These are phyloP conservation scores for Pseudolaguvia tuberculata DNA, from an alignment of 2,113 vertebrate genomes.

Conservation along the genomic window DNA sequence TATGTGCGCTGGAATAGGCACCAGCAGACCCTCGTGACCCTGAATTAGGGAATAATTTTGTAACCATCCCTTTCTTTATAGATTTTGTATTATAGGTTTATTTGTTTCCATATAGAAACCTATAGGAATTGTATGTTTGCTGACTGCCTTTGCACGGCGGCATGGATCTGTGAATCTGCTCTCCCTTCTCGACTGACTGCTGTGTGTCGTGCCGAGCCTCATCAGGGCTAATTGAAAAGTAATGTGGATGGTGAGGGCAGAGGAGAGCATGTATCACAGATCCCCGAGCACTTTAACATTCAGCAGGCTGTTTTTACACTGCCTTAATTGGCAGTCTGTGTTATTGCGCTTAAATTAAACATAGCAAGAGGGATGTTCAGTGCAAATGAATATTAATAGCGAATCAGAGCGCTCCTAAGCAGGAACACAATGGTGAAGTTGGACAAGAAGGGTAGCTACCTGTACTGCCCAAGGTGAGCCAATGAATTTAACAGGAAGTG, in stretches of 20 bases:
- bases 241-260: constrained; percentile 36
- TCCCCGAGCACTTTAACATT: constrained; percentile 51
- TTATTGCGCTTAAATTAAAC: constrained; percentile 52
- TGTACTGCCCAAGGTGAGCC: not conserved
- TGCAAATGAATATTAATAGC: constrained; percentile 40
- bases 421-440: constrained; percentile 20
- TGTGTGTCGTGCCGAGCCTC: constrained; percentile 41
- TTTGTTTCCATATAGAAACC: too few relatives aligned
- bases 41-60: too few relatives aligned
- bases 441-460: not conserved
- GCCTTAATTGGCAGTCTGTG: constrained; percentile 51
- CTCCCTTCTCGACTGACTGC: constrained; percentile 39
- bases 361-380: constrained; percentile 42
- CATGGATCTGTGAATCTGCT: constrained; percentile 28
- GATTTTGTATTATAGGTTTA: too few relatives aligned
- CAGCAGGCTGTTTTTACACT: constrained; percentile 38
- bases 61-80: too few relatives aligned
- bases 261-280: constrained; percentile 38
- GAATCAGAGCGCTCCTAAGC: constrained; percentile 34
- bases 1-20: too few relatives aligned
- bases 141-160: too few relatives aligned
- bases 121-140: too few relatives aligned
- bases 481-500: not conserved
- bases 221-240: constrained; percentile 46
- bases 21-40: too few relatives aligned